phyloP scores from a whole-genome alignment of 2,797 vertebrate genomes.

The Triplophysa yarkandensis region DNA sequence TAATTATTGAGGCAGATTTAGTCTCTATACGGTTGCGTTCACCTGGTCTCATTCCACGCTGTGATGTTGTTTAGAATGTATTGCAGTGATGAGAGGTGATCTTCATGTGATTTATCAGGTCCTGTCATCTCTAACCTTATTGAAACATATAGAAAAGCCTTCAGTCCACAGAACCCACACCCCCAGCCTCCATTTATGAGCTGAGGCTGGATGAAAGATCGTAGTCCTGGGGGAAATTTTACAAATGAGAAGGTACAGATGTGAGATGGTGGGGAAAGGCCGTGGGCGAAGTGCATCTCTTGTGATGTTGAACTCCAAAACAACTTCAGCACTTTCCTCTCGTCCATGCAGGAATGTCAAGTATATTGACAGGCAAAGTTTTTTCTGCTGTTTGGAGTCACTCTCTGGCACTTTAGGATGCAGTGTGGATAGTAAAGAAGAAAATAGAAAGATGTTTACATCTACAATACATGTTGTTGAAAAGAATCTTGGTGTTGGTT shows the following conservation, averaged over 20 bases:
- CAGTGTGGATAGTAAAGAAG: too few relatives aligned
- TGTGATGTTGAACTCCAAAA: slow-evolving; percentile 29
- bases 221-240: slow-evolving; percentile 37
- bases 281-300: slow-evolving; percentile 4
- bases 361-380: slow-evolving; percentile 38
- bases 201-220: slow-evolving; percentile 12
- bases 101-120: slow-evolving; percentile 21
- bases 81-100: slow-evolving; percentile 7
- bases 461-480: too few relatives aligned
- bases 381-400: slow-evolving; percentile 25
- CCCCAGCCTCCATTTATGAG: slow-evolving; percentile 8
- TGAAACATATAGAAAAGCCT: slow-evolving; percentile 3
- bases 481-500: too few relatives aligned
- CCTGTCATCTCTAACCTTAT: slow-evolving; percentile 11
- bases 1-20: neutral
- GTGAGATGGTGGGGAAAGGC: slow-evolving; percentile 26
- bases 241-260: slow-evolving; percentile 15
- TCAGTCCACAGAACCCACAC: neutral
- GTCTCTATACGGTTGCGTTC: neutral
- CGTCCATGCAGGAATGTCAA: slow-evolving; percentile 22
- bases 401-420: neutral
- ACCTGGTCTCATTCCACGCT: neutral
- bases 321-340: slow-evolving; percentile 3
- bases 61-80: slow-evolving; percentile 6
- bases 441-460: too few relatives aligned